Percentiles rank a stretch among this genome's conserved stretches.
phyloP scores from a whole-genome alignment of 2,797 vertebrate genomes.

The Crocodylus rhombifer region DNA sequence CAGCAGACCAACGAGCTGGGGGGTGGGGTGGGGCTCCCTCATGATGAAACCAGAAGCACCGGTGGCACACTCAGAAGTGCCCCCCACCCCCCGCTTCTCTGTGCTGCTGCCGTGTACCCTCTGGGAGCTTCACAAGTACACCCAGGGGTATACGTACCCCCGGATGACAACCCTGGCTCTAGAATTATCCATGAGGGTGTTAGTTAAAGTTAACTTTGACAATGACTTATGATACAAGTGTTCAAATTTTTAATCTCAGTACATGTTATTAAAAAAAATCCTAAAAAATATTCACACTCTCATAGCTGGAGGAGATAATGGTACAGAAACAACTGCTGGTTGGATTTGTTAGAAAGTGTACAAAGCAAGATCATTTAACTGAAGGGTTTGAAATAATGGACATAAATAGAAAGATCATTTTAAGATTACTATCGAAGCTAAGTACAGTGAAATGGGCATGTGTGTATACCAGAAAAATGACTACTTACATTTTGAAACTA shows the following conservation, averaged over 20 bases:
- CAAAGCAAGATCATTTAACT: neutral
- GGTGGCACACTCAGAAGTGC: too few relatives aligned
- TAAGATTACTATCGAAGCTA: neutral
- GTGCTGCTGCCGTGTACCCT: too few relatives aligned
- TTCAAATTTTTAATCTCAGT: neutral
- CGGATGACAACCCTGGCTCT: too few relatives aligned
- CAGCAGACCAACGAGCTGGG: too few relatives aligned
- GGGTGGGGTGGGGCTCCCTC: too few relatives aligned
- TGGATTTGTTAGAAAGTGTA: neutral
- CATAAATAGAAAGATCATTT: conserved; percentile 22
- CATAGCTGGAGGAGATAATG: neutral
- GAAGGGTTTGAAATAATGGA: neutral
- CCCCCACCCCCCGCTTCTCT: too few relatives aligned
- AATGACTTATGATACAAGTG: neutral
- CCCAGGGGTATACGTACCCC: too few relatives aligned
- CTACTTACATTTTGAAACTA: neutral
- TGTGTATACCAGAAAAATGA: neutral
- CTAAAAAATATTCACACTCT: neutral
- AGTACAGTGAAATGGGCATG: neutral
- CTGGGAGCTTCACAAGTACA: too few relatives aligned
- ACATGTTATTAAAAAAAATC: neutral
- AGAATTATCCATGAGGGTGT: rapidly evolving
- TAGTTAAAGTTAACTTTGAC: neutral
- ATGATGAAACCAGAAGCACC: too few relatives aligned
- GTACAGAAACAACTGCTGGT: neutral